These are phyloP conservation scores for Myotis daubentonii DNA, from an alignment of 2,797 vertebrate genomes.

Conservation along the genomic window DNA sequence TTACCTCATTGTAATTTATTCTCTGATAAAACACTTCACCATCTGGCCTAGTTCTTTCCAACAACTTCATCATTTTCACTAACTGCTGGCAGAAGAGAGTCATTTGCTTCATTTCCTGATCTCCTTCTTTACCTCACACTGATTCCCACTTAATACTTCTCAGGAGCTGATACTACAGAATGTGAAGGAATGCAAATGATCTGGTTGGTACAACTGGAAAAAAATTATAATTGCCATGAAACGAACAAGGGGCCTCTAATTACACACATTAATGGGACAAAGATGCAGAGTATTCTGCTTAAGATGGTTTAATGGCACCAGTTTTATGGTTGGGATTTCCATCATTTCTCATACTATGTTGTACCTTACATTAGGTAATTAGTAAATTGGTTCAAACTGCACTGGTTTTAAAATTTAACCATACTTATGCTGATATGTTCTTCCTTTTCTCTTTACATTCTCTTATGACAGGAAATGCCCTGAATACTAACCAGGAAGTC, in stretches of 20 bases:
- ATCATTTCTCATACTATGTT: constrained; percentile 51
- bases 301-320: constrained; percentile 57
- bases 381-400: constrained; percentile 63
- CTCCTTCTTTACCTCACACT: constrained; percentile 62
- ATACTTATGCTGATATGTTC: not conserved
- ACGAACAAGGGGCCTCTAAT: constrained; percentile 58
- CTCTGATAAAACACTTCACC: constrained; percentile 72
- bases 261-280: constrained; percentile 58
- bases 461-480: constrained; percentile 87
- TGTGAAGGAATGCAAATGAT: constrained; percentile 55
- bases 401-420: constrained; percentile 68
- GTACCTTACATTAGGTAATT: constrained; percentile 55
- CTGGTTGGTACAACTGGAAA: constrained; percentile 59
- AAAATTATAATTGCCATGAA: constrained; percentile 61
- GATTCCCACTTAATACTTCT: constrained; percentile 64
- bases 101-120: constrained; percentile 73
- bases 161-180: constrained; percentile 53
- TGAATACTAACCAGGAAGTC: constrained; percentile 87
- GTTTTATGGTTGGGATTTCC: constrained; percentile 72
- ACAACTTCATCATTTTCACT: constrained; percentile 67
- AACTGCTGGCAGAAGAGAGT: constrained; percentile 70
- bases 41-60: constrained; percentile 67
- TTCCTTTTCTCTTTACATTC: constrained; percentile 71
- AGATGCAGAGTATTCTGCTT: constrained; percentile 65
- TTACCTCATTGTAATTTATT: constrained; percentile 61